These are phyloP conservation scores for Telmatherina bonti DNA, from an alignment of 2,797 vertebrate species.

Conservation along the genomic window DNA sequence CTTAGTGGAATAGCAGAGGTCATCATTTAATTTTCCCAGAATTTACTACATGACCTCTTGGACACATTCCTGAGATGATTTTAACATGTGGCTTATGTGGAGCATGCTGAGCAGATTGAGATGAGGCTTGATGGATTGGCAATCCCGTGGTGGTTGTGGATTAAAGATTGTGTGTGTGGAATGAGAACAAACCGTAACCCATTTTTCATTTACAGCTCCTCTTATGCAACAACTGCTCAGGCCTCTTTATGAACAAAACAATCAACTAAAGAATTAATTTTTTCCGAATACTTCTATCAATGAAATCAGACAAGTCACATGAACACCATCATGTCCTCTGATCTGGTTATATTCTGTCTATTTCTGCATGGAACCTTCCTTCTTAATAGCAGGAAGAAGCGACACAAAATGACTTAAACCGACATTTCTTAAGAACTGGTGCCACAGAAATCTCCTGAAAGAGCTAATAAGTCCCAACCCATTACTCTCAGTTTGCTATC, in stretches of 20 bases:
- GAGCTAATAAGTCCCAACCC: too few species aligned
- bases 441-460: too few species aligned
- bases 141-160: slow-evolving; percentile 36
- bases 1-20: slow-evolving; percentile 12
- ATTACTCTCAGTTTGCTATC: too few species aligned
- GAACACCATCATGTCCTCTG: neutral
- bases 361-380: too few species aligned
- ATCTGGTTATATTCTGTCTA: neutral
- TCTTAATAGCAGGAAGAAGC: too few species aligned
- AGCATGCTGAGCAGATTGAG: slow-evolving; percentile 51
- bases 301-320: neutral
- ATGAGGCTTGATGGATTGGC: slow-evolving; percentile 59
- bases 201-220: slow-evolving; percentile 15
- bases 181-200: slow-evolving; percentile 20
- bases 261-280: neutral
- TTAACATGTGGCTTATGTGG: slow-evolving; percentile 29
- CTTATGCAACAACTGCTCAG: slow-evolving; percentile 14
- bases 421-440: too few species aligned
- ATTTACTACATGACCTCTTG: slow-evolving; percentile 28
- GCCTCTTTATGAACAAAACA: neutral
- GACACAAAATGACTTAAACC: too few species aligned
- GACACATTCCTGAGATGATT: slow-evolving; percentile 61
- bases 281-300: neutral
- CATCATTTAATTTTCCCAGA: slow-evolving; percentile 50
- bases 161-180: slow-evolving; percentile 30